Percentiles rank a stretch among this genome's conserved stretches.
Conservation (phyloP, 2,113 vertebrate species). For the Callionymus lyra region DNA sequence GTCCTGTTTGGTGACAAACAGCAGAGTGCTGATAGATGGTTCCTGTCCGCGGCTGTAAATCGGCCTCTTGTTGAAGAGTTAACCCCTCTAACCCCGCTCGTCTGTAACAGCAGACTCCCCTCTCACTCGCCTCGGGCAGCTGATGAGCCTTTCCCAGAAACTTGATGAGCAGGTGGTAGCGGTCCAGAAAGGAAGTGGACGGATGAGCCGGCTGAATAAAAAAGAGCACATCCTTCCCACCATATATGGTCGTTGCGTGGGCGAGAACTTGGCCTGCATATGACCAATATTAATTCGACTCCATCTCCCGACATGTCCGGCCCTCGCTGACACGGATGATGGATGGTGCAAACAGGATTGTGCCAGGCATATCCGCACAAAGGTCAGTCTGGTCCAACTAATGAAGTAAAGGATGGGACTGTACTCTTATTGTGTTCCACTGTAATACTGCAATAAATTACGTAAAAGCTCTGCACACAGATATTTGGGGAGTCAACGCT, state of each 20-base stretch:
- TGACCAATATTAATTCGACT: constrained; percentile 13
- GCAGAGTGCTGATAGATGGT: constrained; percentile 57
- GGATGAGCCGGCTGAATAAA: constrained; percentile 18
- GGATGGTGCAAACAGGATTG: constrained; percentile 11
- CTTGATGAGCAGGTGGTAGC: constrained; percentile 53
- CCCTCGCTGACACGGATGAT: constrained; percentile 25
- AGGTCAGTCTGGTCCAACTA: constrained; percentile 14
- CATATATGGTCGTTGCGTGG: constrained; percentile 18
- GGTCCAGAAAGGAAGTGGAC: constrained; percentile 32
- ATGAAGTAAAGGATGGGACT: constrained; percentile 7
- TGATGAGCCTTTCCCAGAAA: constrained; percentile 47
- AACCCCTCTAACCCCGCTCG: constrained; percentile 53
- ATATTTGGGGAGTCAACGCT: constrained; percentile 31
- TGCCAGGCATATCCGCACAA: constrained; percentile 3
- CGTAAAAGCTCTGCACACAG: constrained; percentile 4
- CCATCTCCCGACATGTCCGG: constrained; percentile 29
- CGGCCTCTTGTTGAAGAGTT: constrained; percentile 58
- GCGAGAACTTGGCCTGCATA: constrained; percentile 21
- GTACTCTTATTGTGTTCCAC: background rate
- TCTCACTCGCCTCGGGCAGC: constrained; percentile 46
- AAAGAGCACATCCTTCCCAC: constrained; percentile 2
- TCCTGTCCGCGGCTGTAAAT: constrained; percentile 55
- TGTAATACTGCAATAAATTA: constrained; percentile 3
- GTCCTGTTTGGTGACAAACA: constrained; percentile 36
- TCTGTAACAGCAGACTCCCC: constrained; percentile 45